Conservation (phyloP, 2,888 invertebrate genomes). For the Anodontia alba region DNA sequence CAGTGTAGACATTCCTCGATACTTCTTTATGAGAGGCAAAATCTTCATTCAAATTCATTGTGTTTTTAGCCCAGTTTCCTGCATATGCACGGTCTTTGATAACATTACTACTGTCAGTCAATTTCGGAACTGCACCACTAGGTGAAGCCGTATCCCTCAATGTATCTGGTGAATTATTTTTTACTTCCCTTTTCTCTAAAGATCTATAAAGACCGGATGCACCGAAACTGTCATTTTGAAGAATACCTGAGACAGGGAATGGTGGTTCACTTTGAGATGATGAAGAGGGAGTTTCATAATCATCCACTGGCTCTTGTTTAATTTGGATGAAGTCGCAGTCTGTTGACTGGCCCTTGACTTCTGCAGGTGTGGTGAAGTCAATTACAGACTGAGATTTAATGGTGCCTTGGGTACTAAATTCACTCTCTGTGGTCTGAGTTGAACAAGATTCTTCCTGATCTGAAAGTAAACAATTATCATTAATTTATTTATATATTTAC, state of each 20-base stretch:
- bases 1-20: not conserved
- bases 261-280: not conserved
- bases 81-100: not conserved
- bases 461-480: too few relatives aligned
- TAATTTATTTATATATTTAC: too few relatives aligned
- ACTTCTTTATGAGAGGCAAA: not conserved
- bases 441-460: not conserved
- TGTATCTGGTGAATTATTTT: not conserved
- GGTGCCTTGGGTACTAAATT: not conserved
- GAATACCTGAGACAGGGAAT: not conserved
- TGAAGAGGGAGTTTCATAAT: not conserved
- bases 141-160: not conserved
- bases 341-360: not conserved
- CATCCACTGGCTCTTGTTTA: not conserved
- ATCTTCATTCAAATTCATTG: slow-evolving; percentile 8
- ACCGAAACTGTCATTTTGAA: not conserved
- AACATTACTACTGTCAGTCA: too few relatives aligned
- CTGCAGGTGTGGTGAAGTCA: not conserved
- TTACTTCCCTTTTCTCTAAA: not conserved
- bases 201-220: not conserved
- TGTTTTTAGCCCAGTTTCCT: not conserved
- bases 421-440: not conserved
- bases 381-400: not conserved
- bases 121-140: too few relatives aligned
- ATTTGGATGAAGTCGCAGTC: not conserved